Base-by-base conservation (phyloP, 2,113 vertebrate species). In the Melospiza georgiana region DNA sequence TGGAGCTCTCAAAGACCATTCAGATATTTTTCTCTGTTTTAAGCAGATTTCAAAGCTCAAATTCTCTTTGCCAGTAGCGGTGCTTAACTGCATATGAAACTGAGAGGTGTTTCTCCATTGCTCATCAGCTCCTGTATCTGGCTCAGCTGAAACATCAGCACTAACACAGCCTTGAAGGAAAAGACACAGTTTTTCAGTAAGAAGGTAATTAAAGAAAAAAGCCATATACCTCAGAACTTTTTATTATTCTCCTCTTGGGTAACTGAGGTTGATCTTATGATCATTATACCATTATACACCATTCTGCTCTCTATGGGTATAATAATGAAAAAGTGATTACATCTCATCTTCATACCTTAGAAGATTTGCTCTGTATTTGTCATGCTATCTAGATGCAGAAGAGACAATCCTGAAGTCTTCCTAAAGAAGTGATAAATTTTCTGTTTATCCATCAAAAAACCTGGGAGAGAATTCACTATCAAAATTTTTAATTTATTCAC, bases 1-100 rank as follows among this genome's bases (percentile, higher is more conserved):
- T 91, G 55, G 74, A 96, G 87, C 89, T 97, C 92, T 97, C 95
- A 96, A 94, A 80, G 85, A 96, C 84, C 83, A 79, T 78, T 94
- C 61, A 57, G 67, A 61, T 76, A 78, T 88, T 92, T 78, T 95
- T 78, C 59, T 82, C 41, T 87, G 52, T 86, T 94, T 96, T 93
- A 97, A 97, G 78, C 89, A 94, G 66, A 90, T 97, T 95, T 58
- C 73, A 83, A 90, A 97, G 51, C 43, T 52, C 62, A 25, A 51
- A 80, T 93, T 93, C 73, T 66, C 78, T 95, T 84, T 97, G 62
- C 39, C 79, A 97, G 89, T 28, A 89, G 58, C 43, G 78, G 66
- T 71, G 27, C 71, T 94, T 87, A 81, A 78, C 76, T 91, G 49
- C 28, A 72, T 83, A 59, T 59, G 58, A 95, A 95, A 80, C 41